A percentile compares a stretch with the other conserved stretches of the same genome.
These are phyloP conservation scores for Oplegnathus fasciatus DNA, from an alignment of 2,113 vertebrate genomes.

Conservation along the genomic window DNA sequence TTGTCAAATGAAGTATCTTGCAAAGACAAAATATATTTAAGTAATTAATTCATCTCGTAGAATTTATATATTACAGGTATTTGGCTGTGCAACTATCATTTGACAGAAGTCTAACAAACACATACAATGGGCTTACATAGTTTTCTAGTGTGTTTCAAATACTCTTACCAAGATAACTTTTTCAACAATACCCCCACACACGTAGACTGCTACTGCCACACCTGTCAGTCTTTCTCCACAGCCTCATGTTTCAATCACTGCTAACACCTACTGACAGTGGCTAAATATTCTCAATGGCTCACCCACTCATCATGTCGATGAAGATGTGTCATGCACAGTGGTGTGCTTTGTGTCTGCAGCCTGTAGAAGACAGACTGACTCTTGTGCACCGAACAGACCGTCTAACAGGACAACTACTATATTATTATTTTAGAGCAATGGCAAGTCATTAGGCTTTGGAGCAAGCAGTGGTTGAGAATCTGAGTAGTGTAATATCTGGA, in stretches of 20 bases:
- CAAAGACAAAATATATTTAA: neutral
- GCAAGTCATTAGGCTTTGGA: neutral
- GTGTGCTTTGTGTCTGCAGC: slow-evolving; percentile 50
- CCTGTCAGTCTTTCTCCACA: slow-evolving; percentile 47
- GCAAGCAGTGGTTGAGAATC: neutral
- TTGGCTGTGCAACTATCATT: neutral
- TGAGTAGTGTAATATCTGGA: neutral
- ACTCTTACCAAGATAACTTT: neutral
- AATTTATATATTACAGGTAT: neutral
- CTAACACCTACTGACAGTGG: slow-evolving; percentile 46
- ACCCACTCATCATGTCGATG: slow-evolving; percentile 38
- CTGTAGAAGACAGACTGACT: slow-evolving; percentile 33
- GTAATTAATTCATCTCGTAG: neutral
- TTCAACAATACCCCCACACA: neutral
- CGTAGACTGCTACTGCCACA: slow-evolving; percentile 21
- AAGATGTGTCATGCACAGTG: slow-evolving; percentile 54
- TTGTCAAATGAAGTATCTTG: neutral
- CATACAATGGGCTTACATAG: neutral
- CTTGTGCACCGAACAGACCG: slow-evolving; percentile 11
- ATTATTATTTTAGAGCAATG: slow-evolving; percentile 22
- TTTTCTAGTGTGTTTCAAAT: neutral
- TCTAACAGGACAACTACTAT: slow-evolving; percentile 22
- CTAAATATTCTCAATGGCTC: slow-evolving; percentile 57
- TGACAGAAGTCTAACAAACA: neutral
- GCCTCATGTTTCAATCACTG: slow-evolving; percentile 56